Conservation (phyloP, 2,797 vertebrate genomes). For the Coregonus ussuriensis region DNA sequence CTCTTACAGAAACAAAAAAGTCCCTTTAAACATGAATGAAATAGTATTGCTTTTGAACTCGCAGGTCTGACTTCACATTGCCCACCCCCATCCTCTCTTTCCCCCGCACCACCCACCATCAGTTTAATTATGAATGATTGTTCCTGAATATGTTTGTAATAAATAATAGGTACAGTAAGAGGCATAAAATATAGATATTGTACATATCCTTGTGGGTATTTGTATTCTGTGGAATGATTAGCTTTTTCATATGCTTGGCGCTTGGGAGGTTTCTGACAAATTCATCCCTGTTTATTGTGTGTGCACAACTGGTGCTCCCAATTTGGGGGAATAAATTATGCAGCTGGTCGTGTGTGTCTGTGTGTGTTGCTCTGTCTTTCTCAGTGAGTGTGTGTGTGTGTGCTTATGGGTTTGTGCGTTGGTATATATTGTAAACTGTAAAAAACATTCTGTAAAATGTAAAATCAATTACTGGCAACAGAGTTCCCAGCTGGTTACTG, state of each 20-base stretch:
- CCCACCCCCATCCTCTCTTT: conserved; percentile 43
- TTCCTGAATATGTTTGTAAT: conserved; percentile 96
- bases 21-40: conserved; percentile 87
- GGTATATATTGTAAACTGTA: conserved; percentile 29
- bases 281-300: conserved; percentile 74
- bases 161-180: conserved; percentile 94
- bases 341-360: conserved; percentile 35
- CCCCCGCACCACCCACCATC: conserved; percentile 46
- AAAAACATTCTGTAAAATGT: too few relatives aligned
- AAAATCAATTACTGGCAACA: too few relatives aligned
- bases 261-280: conserved; percentile 82
- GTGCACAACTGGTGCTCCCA: conserved; percentile 69
- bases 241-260: conserved; percentile 91
- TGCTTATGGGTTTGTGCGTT: conserved; percentile 11
- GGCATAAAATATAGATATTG: conserved; percentile 99
- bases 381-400: conserved; percentile 1
- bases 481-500: too few relatives aligned
- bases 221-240: conserved; percentile 94
- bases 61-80: conserved; percentile 68
- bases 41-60: conserved; percentile 90
- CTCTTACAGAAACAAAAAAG: conserved; percentile 77
- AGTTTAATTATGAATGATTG: conserved; percentile 94
- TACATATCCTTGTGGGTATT: conserved; percentile 96
- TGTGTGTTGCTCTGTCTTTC: conserved; percentile 32
- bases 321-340: conserved; percentile 76